Conservation (phyloP, 1,140 invertebrate species). For the Megathymus violae region DNA sequence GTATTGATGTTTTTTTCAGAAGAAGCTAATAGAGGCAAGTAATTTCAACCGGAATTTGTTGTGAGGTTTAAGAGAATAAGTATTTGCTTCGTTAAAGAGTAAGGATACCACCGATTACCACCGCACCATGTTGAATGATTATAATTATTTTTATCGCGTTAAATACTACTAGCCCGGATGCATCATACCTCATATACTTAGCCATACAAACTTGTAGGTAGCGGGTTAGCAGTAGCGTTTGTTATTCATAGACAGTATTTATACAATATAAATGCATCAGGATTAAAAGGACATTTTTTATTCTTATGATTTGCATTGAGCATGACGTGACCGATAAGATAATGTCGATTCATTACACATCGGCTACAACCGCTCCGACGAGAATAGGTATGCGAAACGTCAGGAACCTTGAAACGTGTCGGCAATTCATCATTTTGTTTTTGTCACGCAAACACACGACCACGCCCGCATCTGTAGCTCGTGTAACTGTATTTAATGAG, state of each 20-base stretch:
- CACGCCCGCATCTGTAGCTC: slow-evolving; percentile 50
- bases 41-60: too few species aligned
- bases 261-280: neutral
- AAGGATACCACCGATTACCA: too few species aligned
- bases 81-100: too few species aligned
- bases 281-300: slow-evolving; percentile 8
- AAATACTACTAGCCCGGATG: neutral
- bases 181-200: neutral
- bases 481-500: slow-evolving; percentile 61
- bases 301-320: slow-evolving; percentile 14
- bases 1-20: too few species aligned
- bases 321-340: slow-evolving; percentile 35
- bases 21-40: too few species aligned
- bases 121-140: too few species aligned
- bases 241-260: neutral
- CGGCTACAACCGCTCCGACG: slow-evolving; percentile 1
- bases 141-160: too few species aligned
- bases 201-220: neutral
- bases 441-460: slow-evolving; percentile 61
- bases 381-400: slow-evolving; percentile 19
- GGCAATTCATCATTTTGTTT: slow-evolving; percentile 69
- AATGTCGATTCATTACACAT: slow-evolving; percentile 5
- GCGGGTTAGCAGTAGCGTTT: neutral
- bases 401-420: slow-evolving; percentile 40
- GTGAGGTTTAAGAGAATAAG: too few species aligned